Conservation (phyloP, 1,140 invertebrate species). For the Aphelenchoides fujianensis region DNA sequence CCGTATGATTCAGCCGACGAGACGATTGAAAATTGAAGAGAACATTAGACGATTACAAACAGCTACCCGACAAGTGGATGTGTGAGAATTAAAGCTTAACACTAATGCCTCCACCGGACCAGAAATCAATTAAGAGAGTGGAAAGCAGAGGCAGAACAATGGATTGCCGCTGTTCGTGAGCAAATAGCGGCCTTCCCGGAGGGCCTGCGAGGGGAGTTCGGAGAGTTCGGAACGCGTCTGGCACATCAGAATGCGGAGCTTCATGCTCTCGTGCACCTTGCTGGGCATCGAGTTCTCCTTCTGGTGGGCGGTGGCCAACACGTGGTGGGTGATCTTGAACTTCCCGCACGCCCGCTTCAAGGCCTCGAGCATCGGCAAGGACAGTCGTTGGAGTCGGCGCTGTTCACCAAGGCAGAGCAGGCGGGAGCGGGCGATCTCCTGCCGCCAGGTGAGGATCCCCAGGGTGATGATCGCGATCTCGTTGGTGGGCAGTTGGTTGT, state of each 20-base stretch:
- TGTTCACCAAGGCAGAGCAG: slow-evolving; percentile 52
- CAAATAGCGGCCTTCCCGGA: slow-evolving; percentile 40
- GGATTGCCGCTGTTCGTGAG: slow-evolving; percentile 42
- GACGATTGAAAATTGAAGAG: neutral
- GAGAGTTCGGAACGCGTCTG: slow-evolving; percentile 44
- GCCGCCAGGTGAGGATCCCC: slow-evolving; percentile 50
- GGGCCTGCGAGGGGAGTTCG: slow-evolving; percentile 47
- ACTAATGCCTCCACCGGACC: no score
- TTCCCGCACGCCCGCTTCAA: slow-evolving; percentile 46
- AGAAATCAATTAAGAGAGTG: slow-evolving; percentile 33
- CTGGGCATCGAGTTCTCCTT: neutral
- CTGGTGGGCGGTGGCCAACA: slow-evolving; percentile 28
- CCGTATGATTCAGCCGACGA: neutral
- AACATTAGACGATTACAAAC: neutral
- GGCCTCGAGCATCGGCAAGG: slow-evolving; percentile 40
- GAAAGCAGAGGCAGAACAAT: slow-evolving; percentile 47
- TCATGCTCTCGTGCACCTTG: slow-evolving; percentile 47
- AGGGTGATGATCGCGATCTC: slow-evolving; percentile 54
- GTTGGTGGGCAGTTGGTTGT: slow-evolving; percentile 38
- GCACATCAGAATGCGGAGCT: slow-evolving; percentile 53
- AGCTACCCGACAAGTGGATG: neutral
- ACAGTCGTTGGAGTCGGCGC: no score
- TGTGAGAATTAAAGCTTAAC: neutral
- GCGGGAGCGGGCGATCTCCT: slow-evolving; percentile 37
- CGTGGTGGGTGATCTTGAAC: slow-evolving; percentile 44